Percentiles rank a stretch among this genome's conserved stretches.
These are phyloP conservation scores for Chiropotes sagulatus DNA, from an alignment of 2,797 vertebrate species.

Conservation along the genomic window DNA sequence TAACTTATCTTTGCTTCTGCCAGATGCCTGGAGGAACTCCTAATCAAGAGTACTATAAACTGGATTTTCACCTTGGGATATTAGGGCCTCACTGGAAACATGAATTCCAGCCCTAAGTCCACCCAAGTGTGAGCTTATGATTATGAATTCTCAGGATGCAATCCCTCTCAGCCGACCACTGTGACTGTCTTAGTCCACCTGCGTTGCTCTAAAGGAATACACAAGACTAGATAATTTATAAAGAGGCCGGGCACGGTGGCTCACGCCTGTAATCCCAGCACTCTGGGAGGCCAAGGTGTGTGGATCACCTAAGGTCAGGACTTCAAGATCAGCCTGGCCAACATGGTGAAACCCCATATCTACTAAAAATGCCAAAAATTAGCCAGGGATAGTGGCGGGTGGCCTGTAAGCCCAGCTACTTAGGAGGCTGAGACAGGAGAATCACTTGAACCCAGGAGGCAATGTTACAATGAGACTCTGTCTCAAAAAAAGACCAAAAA, in stretches of 20 bases:
- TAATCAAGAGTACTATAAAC: background rate
- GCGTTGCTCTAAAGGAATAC: background rate
- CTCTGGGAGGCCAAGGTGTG: too few species aligned
- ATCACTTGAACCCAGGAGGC: too few species aligned
- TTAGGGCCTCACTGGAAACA: background rate
- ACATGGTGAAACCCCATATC: too few species aligned
- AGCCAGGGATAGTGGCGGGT: too few species aligned
- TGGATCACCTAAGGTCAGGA: too few species aligned
- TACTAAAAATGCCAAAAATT: too few species aligned
- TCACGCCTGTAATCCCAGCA: too few species aligned
- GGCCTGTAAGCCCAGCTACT: too few species aligned
- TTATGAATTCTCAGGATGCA: background rate
- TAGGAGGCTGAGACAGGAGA: too few species aligned
- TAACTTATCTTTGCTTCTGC: background rate
- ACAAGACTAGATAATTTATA: background rate
- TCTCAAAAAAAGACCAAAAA: background rate
- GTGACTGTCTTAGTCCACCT: background rate
- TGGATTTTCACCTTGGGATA: background rate
- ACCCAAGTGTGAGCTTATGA: background rate
- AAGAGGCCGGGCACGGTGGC: rapidly evolving
- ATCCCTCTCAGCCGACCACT: background rate
- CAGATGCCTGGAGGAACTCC: background rate
- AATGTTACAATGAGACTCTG: too few species aligned
- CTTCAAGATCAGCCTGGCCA: too few species aligned
- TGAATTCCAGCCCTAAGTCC: background rate